phyloP scores from a whole-genome alignment of 1,140 invertebrate species.

The Luehdorfia chinensis region DNA sequence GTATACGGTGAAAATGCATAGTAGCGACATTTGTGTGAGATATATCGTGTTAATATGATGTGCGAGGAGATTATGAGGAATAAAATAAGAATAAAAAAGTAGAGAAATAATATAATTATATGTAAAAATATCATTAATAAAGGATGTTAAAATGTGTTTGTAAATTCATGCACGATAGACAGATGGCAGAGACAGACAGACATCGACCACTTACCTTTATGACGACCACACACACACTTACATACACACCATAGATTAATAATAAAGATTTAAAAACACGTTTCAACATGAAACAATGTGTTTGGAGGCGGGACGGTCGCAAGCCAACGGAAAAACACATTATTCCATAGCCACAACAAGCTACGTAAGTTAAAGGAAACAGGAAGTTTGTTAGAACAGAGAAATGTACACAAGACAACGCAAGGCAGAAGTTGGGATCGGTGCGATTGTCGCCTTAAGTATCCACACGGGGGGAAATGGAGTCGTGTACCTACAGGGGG shows the following conservation, averaged over 20 bases:
- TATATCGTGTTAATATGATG: conserved; percentile 53
- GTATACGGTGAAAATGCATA: conserved; percentile 17
- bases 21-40: conserved; percentile 32
- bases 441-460: conserved; percentile 70
- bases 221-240: conserved; percentile 39
- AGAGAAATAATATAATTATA: conserved; percentile 36
- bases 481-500: conserved; percentile 43
- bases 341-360: conserved; percentile 61
- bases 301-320: conserved; percentile 26
- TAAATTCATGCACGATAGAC: conserved; percentile 58
- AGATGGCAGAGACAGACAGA: conserved; percentile 56
- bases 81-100: conserved; percentile 57
- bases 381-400: conserved; percentile 54
- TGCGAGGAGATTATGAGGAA: conserved; percentile 60
- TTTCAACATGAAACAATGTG: conserved; percentile 55
- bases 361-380: conserved; percentile 54
- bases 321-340: conserved; percentile 41
- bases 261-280: conserved; percentile 45
- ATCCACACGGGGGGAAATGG: conserved; percentile 41
- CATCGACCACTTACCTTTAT: conserved; percentile 64
- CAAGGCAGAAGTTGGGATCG: conserved; percentile 65
- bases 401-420: conserved; percentile 62
- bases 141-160: conserved; percentile 38
- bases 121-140: conserved; percentile 35
- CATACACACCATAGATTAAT: conserved; percentile 37